phyloP scores from a whole-genome alignment of 2,888 invertebrate species.

The Rotaria socialis region DNA sequence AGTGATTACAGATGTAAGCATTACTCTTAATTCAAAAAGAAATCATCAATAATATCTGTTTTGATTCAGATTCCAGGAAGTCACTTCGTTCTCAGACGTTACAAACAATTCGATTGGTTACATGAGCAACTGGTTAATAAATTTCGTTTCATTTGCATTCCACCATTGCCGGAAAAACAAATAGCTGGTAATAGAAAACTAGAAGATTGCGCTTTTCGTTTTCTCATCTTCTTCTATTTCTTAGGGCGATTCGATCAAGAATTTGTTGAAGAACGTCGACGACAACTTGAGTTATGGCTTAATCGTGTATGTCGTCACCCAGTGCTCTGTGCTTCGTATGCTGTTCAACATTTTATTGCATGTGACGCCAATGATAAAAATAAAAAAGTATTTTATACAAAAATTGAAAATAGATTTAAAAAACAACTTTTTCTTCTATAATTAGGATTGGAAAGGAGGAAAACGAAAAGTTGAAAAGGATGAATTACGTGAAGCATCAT shows the following conservation, averaged over 20 bases:
- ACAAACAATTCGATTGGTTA: slow-evolving; percentile 98
- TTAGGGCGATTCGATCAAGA: slow-evolving; percentile 85
- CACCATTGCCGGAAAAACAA: slow-evolving; percentile 73
- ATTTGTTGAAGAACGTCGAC: slow-evolving; percentile 86
- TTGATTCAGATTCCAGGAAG: not conserved
- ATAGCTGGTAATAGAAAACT: not conserved
- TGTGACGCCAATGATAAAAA: not conserved
- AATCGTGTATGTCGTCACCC: slow-evolving; percentile 94
- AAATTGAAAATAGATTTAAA: not conserved
- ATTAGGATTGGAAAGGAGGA: slow-evolving; percentile 93
- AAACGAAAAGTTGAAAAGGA: slow-evolving; percentile 92
- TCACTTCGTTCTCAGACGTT: slow-evolving; percentile 66
- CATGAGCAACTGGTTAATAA: slow-evolving; percentile 88
- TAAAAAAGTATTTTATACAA: not conserved
- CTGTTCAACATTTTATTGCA: slow-evolving; percentile 24
- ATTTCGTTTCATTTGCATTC: slow-evolving; percentile 86
- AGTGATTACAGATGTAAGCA: not conserved
- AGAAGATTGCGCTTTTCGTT: not conserved
- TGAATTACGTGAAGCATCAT: slow-evolving; percentile 72
- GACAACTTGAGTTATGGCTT: slow-evolving; percentile 89
- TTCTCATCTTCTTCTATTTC: slow-evolving; percentile 69
- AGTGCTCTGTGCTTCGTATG: slow-evolving; percentile 67
- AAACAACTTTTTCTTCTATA: slow-evolving; percentile 85
- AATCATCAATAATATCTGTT: not conserved
- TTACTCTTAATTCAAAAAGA: not conserved